Base-by-base conservation (phyloP, 2,113 vertebrate species). In the Coreoperca whiteheadi region DNA sequence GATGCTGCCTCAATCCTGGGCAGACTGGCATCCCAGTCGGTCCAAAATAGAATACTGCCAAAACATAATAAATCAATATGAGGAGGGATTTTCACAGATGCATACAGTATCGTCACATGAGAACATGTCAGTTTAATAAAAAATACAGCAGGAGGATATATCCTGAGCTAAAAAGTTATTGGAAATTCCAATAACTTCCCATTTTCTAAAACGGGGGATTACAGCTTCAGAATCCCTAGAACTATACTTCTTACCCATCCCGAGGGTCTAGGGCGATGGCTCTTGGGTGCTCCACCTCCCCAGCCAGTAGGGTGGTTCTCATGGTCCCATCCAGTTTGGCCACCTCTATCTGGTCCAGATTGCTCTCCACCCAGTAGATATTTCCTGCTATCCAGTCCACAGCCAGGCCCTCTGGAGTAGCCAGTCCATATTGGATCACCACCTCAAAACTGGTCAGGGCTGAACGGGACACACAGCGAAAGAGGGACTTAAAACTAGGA, bases 311-410 rank as follows among this genome's bases (percentile, higher is more conserved):
- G 0, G 98, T 99, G 68, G 97, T 99, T 59, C 98, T 81, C 95
- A 99, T 99, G 81, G 97, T 97, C 53, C 98, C 98, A 0, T 99
- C 97, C 86, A 99, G 94, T 88, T 96, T 98, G 90, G 98, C 98
- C 92, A 99, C 98, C 84, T 99, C 98, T 0, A 99, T 99, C 95
- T 99, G 98, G 92, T 99, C 98, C 93, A 99, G 94, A 93, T 99
- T 99, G 89, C 98, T 99, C 94, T 99, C 98, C 68, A 99, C 98
- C 98, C 98, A 99, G 95, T 99, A 99, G 93, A 99, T 99, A 91
- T 99, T 99, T 80, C 98, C 98, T 0, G 98, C 98, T 0, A 99
- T 99, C 98, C 98, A 99, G 94, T 99, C 98, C 51, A 99, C 98
- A 0, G 98, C 98, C 85, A 99, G 94, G 1, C 98, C 98, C 90